Evolutionary conservation across 2,113 vertebrate species (phyloP).

Genomic region (Callionymus lyra): DNA sequence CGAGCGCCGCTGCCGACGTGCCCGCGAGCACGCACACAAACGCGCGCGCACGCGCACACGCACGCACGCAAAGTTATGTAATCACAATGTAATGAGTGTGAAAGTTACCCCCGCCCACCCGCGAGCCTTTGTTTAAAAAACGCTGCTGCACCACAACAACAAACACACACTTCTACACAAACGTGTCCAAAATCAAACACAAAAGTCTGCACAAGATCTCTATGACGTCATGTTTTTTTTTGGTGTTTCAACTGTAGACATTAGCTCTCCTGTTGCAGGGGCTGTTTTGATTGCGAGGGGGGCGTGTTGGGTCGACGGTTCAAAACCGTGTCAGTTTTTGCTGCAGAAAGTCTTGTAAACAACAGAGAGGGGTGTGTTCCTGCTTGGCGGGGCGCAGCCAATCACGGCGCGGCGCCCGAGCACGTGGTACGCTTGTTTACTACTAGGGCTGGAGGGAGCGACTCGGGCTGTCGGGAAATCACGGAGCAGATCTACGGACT

Average conservation of each 20-base stretch:
- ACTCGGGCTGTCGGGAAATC: conserved; percentile 19
- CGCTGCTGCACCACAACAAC: too few relatives aligned
- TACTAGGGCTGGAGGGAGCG: conserved; percentile 12
- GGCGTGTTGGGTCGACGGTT: too few relatives aligned
- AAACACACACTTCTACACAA: too few relatives aligned
- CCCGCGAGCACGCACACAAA: not conserved
- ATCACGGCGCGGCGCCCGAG: conserved; percentile 9
- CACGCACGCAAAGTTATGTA: conserved; percentile 1
- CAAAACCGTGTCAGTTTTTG: not conserved
- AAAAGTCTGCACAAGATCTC: too few relatives aligned
- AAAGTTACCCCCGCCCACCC: too few relatives aligned
- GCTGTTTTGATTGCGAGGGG: too few relatives aligned
- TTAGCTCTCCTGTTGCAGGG: too few relatives aligned
- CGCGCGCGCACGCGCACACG: not conserved
- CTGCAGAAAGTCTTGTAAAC: conserved; percentile 27
- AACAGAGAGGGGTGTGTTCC: conserved; percentile 38
- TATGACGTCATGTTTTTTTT: too few relatives aligned
- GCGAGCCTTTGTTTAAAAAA: too few relatives aligned
- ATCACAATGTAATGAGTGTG: not conserved
- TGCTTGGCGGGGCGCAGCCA: conserved; percentile 12
- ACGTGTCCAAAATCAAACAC: too few relatives aligned
- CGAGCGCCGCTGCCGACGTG: not conserved
- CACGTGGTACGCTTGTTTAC: conserved; percentile 54
- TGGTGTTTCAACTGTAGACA: too few relatives aligned
- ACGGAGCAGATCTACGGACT: conserved; percentile 1